Conservation (phyloP, 1,140 invertebrate genomes). For the Zaprionus taronus region DNA sequence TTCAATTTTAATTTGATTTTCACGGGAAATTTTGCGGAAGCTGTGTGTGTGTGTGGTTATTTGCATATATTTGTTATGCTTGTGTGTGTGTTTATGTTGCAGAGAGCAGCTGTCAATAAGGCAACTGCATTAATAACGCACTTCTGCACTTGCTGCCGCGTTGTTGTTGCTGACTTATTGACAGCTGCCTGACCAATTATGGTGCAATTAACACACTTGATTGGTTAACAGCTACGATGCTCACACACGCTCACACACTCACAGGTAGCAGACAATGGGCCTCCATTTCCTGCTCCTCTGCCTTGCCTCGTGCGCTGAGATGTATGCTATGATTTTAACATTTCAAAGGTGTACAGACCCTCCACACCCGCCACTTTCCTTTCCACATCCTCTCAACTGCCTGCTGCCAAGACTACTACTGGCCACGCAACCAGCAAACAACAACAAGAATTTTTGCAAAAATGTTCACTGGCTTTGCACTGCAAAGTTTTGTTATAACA, state of each 20-base stretch:
- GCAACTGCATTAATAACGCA: conserved; percentile 73
- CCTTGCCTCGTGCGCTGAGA: conserved; percentile 13
- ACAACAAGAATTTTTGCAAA: conserved; percentile 12
- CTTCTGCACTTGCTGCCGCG: conserved; percentile 44
- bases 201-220: conserved; percentile 81
- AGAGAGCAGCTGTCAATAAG: conserved; percentile 59
- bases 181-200: conserved; percentile 78
- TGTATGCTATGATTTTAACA: conserved; percentile 50
- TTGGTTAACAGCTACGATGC: conserved; percentile 58
- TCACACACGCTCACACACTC: conserved; percentile 9
- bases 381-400: background rate
- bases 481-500: conserved; percentile 49
- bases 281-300: background rate
- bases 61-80: background rate
- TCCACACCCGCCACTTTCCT: background rate
- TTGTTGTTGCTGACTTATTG: conserved; percentile 38
- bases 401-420: background rate
- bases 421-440: background rate
- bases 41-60: background rate
- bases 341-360: conserved; percentile 51
- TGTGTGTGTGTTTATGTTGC: conserved; percentile 28
- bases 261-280: background rate
- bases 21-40: background rate
- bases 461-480: conserved; percentile 29
- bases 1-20: conserved; percentile 5